Base-by-base conservation (phyloP, 2,888 invertebrate genomes). In the Orthosia incerta region DNA sequence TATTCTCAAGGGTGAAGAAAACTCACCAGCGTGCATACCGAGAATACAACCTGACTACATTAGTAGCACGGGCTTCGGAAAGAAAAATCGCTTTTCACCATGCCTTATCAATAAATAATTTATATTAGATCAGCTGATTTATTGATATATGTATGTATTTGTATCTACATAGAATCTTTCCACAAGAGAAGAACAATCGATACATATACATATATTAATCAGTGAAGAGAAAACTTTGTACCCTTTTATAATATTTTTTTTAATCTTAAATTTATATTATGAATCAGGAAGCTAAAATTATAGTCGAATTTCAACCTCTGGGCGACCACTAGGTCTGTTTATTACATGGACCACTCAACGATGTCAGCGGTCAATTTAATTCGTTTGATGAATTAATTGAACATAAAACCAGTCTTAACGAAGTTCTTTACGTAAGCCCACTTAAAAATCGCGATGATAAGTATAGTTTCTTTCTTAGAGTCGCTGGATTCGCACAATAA, bases 11-110 rank as follows among this genome's bases (percentile, higher is more conserved):
- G 63, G 70, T 79, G 59, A 69, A 72, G 80, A 74, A 75, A 77
- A 77, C 69, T 69, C 16, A 70, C 72, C 61, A 60, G 59, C 50
- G 62, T 64, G 60, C 76, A 59, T 62, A 71, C 20, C 11, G 50
- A 71, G 53, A 76, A 70, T 50, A 53, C n/a, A 74, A 59, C 26
- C 46, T 60, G 55, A 57, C n/a, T 57, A 62, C 23, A 59, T 66
- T 69, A 64, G 66, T 60, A 63, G 55, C 75, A 76, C 64, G 20
- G 45, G 39, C 4, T n/a, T 46, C n/a, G 56, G 53, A 65, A 77
- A 71, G 68, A 74, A 76, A 77, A 83, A 63, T 71, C 13, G 55
- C 76, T 71, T 80, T 80, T 68, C 71, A 85, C 50, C 12, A 26
- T 51, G 26, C 45, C 20, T 53, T 31, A 77, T 71, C 56, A 53